Percentiles rank a stretch among this genome's conserved stretches.
Evolutionary conservation across 2,888 invertebrate genomes (phyloP).

Genomic region (Lasioglossum figueresi): DNA sequence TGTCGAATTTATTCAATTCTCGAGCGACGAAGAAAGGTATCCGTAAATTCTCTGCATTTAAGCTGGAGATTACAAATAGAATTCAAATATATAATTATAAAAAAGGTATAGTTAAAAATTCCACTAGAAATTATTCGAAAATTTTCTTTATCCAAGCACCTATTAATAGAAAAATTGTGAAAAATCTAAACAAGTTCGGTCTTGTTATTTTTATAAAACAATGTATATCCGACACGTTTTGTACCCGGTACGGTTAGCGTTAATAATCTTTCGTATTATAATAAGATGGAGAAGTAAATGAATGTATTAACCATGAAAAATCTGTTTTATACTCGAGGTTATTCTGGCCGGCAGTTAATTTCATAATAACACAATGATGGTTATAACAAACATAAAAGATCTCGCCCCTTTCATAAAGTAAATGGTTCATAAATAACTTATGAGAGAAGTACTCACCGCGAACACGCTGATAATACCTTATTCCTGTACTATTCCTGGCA

Average conservation of each 20-base stretch:
- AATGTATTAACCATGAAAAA: not conserved
- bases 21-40: not conserved
- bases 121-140: too few species aligned
- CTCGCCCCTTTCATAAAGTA: not conserved
- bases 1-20: not conserved
- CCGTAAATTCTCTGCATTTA: not conserved
- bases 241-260: too few species aligned
- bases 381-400: not conserved
- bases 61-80: too few species aligned
- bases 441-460: constrained; percentile 10
- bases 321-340: not conserved
- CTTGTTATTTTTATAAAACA: too few species aligned
- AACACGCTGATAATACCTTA: constrained; percentile 7
- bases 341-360: not conserved
- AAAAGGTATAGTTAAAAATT: too few species aligned
- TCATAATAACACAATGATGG: not conserved
- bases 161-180: too few species aligned
- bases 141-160: too few species aligned
- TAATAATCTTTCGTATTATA: not conserved
- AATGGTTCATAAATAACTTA: constrained; percentile 7
- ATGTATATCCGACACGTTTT: too few species aligned
- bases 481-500: constrained; percentile 1
- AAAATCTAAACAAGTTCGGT: too few species aligned
- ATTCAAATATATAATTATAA: too few species aligned
- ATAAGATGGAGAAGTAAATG: not conserved